Evolutionary conservation across 2,113 vertebrate species (phyloP).

Genomic region (Columba janthina): DNA sequence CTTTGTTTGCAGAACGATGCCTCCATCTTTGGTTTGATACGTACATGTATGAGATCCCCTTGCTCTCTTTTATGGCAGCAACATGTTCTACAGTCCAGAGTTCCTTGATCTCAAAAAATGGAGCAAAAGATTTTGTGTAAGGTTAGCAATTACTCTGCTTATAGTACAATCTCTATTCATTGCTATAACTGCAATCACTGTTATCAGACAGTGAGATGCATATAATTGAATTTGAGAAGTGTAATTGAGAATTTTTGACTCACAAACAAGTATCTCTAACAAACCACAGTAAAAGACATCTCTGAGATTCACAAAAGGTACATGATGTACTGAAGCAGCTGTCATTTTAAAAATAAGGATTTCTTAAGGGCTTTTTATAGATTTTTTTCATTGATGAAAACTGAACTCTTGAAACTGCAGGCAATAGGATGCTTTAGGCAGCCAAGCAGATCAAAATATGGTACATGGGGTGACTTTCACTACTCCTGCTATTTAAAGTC

Average conservation of each 20-base stretch:
- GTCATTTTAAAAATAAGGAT: slow-evolving; percentile 31
- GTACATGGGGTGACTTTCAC: slow-evolving; percentile 71
- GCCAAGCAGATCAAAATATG: slow-evolving; percentile 69
- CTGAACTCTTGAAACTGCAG: slow-evolving; percentile 55
- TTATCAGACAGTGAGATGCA: neutral
- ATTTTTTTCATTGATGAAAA: slow-evolving; percentile 71
- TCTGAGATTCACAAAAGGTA: neutral
- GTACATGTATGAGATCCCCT: neutral
- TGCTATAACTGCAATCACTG: neutral
- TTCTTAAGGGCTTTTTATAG: slow-evolving; percentile 50
- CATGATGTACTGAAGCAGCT: neutral
- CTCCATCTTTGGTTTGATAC: neutral
- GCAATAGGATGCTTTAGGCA: slow-evolving; percentile 57
- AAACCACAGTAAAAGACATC: neutral
- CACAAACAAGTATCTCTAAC: neutral
- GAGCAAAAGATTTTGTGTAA: neutral
- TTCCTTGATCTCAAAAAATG: neutral
- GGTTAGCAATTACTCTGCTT: neutral
- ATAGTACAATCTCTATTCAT: neutral
- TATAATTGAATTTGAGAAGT: neutral
- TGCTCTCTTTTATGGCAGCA: neutral
- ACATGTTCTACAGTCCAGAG: neutral
- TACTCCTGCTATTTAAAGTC: slow-evolving; percentile 78
- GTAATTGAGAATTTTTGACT: neutral
- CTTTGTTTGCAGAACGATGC: neutral